phyloP scores from a whole-genome alignment of 2,797 vertebrate genomes.

The Eulemur rubriventer region DNA sequence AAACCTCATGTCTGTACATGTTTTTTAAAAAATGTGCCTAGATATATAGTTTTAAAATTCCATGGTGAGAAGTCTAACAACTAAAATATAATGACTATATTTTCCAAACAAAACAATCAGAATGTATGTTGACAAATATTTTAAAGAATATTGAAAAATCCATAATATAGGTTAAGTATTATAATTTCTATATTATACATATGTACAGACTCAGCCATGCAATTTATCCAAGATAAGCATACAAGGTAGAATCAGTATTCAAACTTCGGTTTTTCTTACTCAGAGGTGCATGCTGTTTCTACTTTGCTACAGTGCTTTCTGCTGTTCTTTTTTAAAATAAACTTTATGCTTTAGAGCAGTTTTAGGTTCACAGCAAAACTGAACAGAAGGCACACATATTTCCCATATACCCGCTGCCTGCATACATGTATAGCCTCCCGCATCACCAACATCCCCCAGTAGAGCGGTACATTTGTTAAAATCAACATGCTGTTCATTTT shows the following conservation, averaged over 20 bases:
- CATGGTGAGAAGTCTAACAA: conserved; percentile 1
- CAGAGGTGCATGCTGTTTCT: background rate
- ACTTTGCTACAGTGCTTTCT: conserved; percentile 1
- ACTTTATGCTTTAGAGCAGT: background rate
- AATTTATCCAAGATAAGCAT: background rate
- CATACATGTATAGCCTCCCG: background rate
- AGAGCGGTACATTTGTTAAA: background rate
- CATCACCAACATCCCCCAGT: background rate
- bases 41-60: background rate
- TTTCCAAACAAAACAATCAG: conserved; percentile 19
- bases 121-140: background rate
- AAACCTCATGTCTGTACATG: background rate
- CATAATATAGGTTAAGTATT: background rate
- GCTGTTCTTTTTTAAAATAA: background rate
- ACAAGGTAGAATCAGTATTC: background rate
- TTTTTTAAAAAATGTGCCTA: background rate
- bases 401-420: background rate
- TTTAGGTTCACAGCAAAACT: background rate
- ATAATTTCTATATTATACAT: background rate
- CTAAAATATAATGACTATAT: conserved; percentile 13
- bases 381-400: background rate
- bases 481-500: background rate
- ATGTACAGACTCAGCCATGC: background rate
- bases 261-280: background rate
- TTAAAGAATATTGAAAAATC: conserved; percentile 14